Base-by-base conservation (phyloP, 2,113 vertebrate species). In the Caracal caracal region DNA sequence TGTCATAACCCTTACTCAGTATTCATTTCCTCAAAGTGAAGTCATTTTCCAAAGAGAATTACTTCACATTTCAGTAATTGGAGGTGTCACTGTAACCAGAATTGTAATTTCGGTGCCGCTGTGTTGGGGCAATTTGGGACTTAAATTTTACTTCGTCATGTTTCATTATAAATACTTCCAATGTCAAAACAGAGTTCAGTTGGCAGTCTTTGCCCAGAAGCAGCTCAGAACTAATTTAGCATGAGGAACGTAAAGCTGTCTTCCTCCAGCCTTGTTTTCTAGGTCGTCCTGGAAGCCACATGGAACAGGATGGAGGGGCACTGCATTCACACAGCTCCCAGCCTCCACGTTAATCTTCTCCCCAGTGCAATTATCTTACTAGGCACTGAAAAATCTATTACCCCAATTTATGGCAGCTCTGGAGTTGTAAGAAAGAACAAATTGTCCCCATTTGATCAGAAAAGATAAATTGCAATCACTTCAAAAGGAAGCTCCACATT, bases 311-410 rank as follows among this genome's bases (percentile, higher is more conserved):
- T 30, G 35, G 95, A 96, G 59, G 85, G 53, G 56, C 12, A 0
- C 2, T n/a, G 30, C 20, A 11, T 76, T 85, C 79, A 15, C 20
- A 22, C 20, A 22, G 91, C 3, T 0, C 47, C 93, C 86, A 43
- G 59, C 33, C 6, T 68, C 96, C 63, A 13, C 93, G 85, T 97
- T 89, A 78, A 94, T 97, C 98, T 97, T 98, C 95, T 97, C 94
- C 95, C 95, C 91, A 97, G 28, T 92, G 91, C 92, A 96, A 95
- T 89, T 97, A 92, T 79, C 97, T 97, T 97, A 37, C 53, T 47
- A 97, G 97, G 95, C 90, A 76, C 0, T 97, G 76, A 82, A 65
- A 98, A 98, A 98, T 98, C 95, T 97, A 95, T 97, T 98, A 95
- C 93, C 90, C 90, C 88, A 76, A 97, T 97, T 98, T 97, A 96